phyloP scores from a whole-genome alignment of 2,113 vertebrate species.

The Hymenochirus boettgeri region DNA sequence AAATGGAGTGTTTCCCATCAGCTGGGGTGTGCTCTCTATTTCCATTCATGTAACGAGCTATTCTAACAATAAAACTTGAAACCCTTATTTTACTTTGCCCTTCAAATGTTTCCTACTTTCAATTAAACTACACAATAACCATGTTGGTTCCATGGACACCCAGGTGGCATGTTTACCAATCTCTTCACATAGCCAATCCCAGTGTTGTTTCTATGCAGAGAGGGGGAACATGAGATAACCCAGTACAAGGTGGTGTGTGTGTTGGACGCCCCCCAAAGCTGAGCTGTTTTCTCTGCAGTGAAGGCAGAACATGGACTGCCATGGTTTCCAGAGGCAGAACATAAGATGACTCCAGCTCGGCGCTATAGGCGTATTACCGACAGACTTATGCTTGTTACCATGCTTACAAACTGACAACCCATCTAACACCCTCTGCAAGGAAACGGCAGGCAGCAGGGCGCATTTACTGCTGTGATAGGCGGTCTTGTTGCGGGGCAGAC shows the following conservation, averaged over 20 bases:
- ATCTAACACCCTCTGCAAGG: background rate
- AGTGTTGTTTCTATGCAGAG: constrained; percentile 23
- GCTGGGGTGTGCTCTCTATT: no score
- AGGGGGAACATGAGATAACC: background rate
- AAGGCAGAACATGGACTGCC: no score
- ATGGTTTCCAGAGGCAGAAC: constrained; percentile 4
- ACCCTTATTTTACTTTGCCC: no score
- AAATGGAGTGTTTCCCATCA: background rate
- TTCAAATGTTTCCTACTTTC: no score
- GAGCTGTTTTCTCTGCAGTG: constrained; percentile 11
- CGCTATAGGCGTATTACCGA: constrained; percentile 8
- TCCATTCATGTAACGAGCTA: no score
- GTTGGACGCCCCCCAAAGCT: background rate
- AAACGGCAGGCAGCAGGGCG: background rate
- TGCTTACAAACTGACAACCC: constrained; percentile 4
- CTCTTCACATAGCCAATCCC: constrained; percentile 27
- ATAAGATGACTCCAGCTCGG: background rate
- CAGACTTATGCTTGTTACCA: constrained; percentile 27
- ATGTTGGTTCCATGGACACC: background rate
- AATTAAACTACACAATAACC: background rate
- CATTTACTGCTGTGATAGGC: constrained; percentile 13
- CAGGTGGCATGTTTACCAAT: no score
- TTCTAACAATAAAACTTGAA: no score
- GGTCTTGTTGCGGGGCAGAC: constrained; percentile 35
- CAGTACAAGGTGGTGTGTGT: background rate